Percentiles rank a stretch among this genome's conserved stretches.
Conservation (phyloP, 2,888 invertebrate genomes). For the Stramonita haemastoma region DNA sequence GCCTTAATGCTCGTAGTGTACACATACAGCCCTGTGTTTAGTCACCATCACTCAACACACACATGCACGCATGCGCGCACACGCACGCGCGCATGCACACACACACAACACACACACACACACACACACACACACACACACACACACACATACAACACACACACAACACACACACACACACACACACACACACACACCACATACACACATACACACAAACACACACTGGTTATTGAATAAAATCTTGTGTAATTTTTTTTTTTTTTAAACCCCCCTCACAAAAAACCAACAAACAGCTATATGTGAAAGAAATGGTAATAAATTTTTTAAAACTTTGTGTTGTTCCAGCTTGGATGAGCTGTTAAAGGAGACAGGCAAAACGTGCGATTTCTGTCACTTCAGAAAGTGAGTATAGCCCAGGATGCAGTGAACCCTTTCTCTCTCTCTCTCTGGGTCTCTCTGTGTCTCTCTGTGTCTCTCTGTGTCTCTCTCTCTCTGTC, state of each 20-base stretch:
- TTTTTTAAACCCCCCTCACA: too few relatives aligned
- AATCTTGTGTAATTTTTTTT: too few relatives aligned
- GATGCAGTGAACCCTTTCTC: not conserved
- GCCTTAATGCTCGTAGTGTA: too few relatives aligned
- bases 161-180: not conserved
- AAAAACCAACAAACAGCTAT: too few relatives aligned
- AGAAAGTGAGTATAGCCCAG: slow-evolving; percentile 42
- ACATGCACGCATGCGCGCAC: not conserved
- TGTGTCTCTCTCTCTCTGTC: not conserved
- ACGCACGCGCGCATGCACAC: not conserved
- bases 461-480: not conserved
- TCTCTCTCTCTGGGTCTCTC: not conserved
- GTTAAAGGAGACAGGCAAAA: slow-evolving; percentile 36
- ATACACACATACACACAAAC: not conserved
- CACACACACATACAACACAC: not conserved
- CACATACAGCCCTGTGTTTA: too few relatives aligned
- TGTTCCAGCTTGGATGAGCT: slow-evolving; percentile 43
- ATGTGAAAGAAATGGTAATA: too few relatives aligned
- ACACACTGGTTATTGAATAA: too few relatives aligned
- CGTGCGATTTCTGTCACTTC: slow-evolving; percentile 50
- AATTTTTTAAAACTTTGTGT: not conserved
- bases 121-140: not conserved
- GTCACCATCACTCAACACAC: not conserved
- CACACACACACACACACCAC: not conserved
- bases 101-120: slow-evolving; percentile 10